Percentiles rank a stretch among this genome's conserved stretches.
Evolutionary conservation across 2,113 vertebrate species (phyloP).

Genomic region (Thalassoma bifasciatum): DNA sequence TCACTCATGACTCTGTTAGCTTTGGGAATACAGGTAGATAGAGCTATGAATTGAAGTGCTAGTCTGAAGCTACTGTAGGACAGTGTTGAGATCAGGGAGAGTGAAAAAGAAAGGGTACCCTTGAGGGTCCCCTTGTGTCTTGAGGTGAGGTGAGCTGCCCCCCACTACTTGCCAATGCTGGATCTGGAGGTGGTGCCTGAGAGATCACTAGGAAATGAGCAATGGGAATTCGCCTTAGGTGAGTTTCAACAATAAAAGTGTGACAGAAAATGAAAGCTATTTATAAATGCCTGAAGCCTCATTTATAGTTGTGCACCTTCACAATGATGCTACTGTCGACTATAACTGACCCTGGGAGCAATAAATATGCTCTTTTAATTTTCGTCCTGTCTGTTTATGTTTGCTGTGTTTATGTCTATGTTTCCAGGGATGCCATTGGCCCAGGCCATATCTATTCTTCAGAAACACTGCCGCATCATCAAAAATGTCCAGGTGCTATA

Average conservation of each 20-base stretch:
- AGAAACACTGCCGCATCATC: constrained; percentile 98
- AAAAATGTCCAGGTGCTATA: constrained; percentile 99
- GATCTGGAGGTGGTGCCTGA: constrained; percentile 99
- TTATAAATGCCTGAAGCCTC: neutral
- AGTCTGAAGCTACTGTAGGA: neutral
- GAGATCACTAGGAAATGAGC: constrained; percentile 98
- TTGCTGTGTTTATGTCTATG: neutral
- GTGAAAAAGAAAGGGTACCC: constrained; percentile 54
- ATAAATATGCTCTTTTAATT: neutral
- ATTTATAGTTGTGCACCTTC: neutral
- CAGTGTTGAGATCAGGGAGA: constrained; percentile 32
- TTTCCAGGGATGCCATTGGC: constrained; percentile 95
- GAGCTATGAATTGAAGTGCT: constrained; percentile 56
- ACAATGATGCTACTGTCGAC: neutral
- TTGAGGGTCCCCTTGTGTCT: constrained; percentile 67
- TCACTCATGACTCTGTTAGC: constrained; percentile 19
- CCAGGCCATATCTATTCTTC: constrained; percentile 97
- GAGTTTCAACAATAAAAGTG: constrained; percentile 41
- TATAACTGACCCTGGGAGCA: neutral
- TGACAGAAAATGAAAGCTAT: neutral
- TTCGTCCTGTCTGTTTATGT: neutral
- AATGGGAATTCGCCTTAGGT: constrained; percentile 99
- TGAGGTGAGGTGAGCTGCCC: constrained; percentile 68
- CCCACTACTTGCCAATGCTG: constrained; percentile 92
- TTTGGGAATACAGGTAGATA: neutral